Base-by-base conservation (phyloP, 2,113 vertebrate species). In the Halcyon senegalensis region DNA sequence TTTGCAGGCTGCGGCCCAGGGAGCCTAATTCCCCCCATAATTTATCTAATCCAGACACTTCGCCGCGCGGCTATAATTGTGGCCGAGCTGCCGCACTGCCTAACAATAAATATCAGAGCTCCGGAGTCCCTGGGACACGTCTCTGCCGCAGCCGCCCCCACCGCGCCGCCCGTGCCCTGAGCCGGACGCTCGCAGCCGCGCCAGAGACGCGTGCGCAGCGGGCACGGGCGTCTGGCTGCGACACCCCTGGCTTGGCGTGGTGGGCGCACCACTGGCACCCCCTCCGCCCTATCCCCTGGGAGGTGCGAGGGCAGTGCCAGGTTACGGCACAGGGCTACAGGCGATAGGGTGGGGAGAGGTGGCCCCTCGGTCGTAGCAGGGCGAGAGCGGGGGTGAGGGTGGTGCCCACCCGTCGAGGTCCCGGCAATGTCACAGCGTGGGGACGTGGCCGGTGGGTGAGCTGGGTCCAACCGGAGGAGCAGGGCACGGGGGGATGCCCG, bases 61-160 rank as follows among this genome's bases (percentile, higher is more conserved):
- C 11, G 80, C 88, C 9, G 79, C 5, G 60, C 41, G 62, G 73
- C 90, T 80, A 7, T 91, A 79, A 88, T 66, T 66, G 85, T 70
- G 69, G 89, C 74, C 88, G 58, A 90, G 75, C 93, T 96, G 97
- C 96, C 80, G 97, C 95, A 95, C 94, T 96, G 96, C 96, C 88
- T 95, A 83, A 87, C 96, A 95, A 97, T 97, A 97, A 97, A 97
- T 97, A 97, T 95, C 95, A 21, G 68, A 2, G 31, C 90, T 89
- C 91, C 37, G 7, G 87, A 93, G 77, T 56, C 80, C 90, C 93
- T 48, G 96, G 95, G 93, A 96, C 91, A 63, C 58, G 55, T 44
- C 94, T 94, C 94, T 97, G 96, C 97, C 85, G 96, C 97, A 97
- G 95, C 89, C 89, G 35, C 95, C 91, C 94, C 93, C 81, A 76